Evolutionary conservation across 2,888 invertebrate genomes (phyloP), one percentile per base, ranked within the genome.

Genomic region (Mayetiola destructor): DNA sequence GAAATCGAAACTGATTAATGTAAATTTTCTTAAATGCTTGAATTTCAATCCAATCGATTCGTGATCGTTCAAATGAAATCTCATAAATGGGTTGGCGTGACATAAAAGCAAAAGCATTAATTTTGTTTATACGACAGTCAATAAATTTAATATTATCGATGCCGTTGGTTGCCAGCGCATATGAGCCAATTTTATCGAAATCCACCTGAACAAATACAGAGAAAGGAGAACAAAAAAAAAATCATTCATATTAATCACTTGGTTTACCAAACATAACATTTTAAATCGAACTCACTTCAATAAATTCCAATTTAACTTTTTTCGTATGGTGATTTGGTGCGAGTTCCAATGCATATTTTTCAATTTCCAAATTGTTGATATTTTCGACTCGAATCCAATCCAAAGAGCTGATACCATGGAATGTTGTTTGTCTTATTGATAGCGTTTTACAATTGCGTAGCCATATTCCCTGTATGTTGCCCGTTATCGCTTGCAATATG

Each of bases 1-100:
- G 75, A 55, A 89, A 69, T 61, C 79, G 73, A 61, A 89, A 76
- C 61, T 79, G 78, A 32, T 78, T 76, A 0, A 84, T 79, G 27
- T 80, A 77, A 66, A 89, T 85, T 70, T 86, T 86, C 65, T 88
- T 89, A 65, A 89, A 87, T 2, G 86, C 80, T 71, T 88, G 56
- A 29, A 14, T 27, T 9, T 48, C 29, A 27, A 48, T 27, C 12
- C 2, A 1, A 53, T 32, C 36, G 21, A 35, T 36, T 21, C 8
- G 2, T 1, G 54, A 35, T 14, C 32, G 16, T 35, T 48, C 18
- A 37, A 48, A n/a, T 14, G 48, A 27, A n/a, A 48, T 23, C 3
- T 4, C n/a, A 16, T 48, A 48, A n/a, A 48, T 6, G 3, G 48
- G 2, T 27, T 48, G 5, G 9, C 16, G 27, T 8, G 27, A 37